These are phyloP conservation scores for Oryzias curvinotus DNA, from an alignment of 2,113 vertebrate genomes.

Conservation along the genomic window DNA sequence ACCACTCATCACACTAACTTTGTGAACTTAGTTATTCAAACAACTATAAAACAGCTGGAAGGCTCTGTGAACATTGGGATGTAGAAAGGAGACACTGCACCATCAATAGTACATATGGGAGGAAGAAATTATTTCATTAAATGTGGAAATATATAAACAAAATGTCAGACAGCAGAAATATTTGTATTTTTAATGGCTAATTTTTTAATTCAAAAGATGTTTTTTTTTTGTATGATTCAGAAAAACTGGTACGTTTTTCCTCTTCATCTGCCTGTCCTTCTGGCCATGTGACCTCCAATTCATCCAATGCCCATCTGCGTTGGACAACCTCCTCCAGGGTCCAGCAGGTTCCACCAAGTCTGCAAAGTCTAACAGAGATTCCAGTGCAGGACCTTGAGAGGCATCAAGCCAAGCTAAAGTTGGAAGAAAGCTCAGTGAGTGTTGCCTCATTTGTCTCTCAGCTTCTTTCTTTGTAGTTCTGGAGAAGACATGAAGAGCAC, in stretches of 20 bases:
- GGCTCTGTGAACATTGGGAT: too few species aligned
- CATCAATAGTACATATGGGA: too few species aligned
- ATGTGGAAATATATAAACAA: too few species aligned
- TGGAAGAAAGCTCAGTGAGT: constrained; percentile 73
- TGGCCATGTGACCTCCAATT: constrained; percentile 38
- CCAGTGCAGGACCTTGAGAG: constrained; percentile 72
- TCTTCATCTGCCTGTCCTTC: constrained; percentile 14
- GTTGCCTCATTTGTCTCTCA: background rate
- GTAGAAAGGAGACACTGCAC: too few species aligned
- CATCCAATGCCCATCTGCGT: constrained; percentile 62
- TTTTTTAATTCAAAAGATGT: too few species aligned
- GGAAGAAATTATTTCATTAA: too few species aligned
- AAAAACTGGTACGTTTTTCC: constrained; percentile 20
- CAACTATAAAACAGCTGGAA: too few species aligned
- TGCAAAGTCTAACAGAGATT: constrained; percentile 66
- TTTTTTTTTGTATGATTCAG: constrained; percentile 29
- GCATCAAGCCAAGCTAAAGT: constrained; percentile 44
- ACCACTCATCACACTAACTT: too few species aligned
- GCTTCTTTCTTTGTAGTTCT: constrained; percentile 2
- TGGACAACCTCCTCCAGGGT: constrained; percentile 28
- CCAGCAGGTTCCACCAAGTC: background rate
- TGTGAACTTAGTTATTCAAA: too few species aligned
- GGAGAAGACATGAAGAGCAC: background rate
- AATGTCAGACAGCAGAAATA: too few species aligned
- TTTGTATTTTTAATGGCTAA: too few species aligned